Evolutionary conservation across 2,888 invertebrate species (phyloP).

Genomic region (Malachius bipustulatus): DNA sequence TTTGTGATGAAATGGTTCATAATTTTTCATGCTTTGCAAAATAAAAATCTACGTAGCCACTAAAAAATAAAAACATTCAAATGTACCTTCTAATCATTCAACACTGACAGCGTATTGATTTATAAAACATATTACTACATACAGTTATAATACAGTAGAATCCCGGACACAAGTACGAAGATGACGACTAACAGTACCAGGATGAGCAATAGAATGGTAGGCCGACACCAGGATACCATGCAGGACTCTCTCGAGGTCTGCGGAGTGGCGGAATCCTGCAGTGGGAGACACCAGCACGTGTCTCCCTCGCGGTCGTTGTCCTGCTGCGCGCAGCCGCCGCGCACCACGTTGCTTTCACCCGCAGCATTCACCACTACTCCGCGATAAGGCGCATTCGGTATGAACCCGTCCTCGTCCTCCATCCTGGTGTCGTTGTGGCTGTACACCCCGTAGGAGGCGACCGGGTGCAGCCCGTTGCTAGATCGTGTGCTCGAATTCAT

Average conservation of each 20-base stretch:
- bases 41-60: too few relatives aligned
- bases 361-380: slow-evolving; percentile 35
- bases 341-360: slow-evolving; percentile 31
- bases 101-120: too few relatives aligned
- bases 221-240: slow-evolving; percentile 43
- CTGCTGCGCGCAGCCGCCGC: slow-evolving; percentile 20
- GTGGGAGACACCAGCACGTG: slow-evolving; percentile 27
- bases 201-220: slow-evolving; percentile 44
- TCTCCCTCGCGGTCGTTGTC: slow-evolving; percentile 16
- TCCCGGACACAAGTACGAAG: slow-evolving; percentile 46
- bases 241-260: slow-evolving; percentile 26
- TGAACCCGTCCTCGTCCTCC: slow-evolving; percentile 32
- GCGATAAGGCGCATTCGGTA: slow-evolving; percentile 27
- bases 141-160: slow-evolving; percentile 50
- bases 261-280: slow-evolving; percentile 20
- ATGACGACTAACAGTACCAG: slow-evolving; percentile 45
- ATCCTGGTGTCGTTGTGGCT: slow-evolving; percentile 28
- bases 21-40: too few relatives aligned
- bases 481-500: slow-evolving; percentile 15
- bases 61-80: too few relatives aligned
- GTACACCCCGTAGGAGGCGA: slow-evolving; percentile 38
- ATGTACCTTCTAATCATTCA: too few relatives aligned
- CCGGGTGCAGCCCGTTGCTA: slow-evolving; percentile 27
- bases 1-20: too few relatives aligned
- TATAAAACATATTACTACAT: slow-evolving; percentile 33